Percentiles rank a stretch among this genome's conserved stretches.
Evolutionary conservation across 2,113 vertebrate species (phyloP).

Genomic region (Phrynocephalus versicolor): DNA sequence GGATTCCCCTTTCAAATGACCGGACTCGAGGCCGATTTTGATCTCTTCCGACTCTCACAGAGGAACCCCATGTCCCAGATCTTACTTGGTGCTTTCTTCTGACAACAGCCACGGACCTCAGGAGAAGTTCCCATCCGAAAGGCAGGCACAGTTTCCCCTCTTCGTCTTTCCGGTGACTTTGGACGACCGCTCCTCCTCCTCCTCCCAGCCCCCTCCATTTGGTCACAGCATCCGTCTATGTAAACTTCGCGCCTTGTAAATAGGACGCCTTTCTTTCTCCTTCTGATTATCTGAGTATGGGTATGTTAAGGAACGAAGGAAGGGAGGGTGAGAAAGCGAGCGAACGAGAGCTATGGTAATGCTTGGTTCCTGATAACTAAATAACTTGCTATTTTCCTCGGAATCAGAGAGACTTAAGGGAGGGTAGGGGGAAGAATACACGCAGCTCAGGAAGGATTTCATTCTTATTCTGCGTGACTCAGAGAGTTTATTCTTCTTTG

Average conservation of each 20-base stretch:
- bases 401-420: neutral
- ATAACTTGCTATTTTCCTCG: conserved; percentile 19
- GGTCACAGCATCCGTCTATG: neutral
- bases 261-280: neutral
- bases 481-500: neutral
- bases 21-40: neutral
- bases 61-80: neutral
- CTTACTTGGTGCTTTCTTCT: neutral
- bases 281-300: neutral
- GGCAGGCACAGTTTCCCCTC: no score
- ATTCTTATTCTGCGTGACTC: neutral
- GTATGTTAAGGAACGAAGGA: neutral
- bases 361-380: conserved; percentile 2
- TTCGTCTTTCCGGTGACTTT: neutral
- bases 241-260: neutral
- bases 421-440: neutral
- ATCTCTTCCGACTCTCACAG: neutral
- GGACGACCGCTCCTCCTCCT: neutral
- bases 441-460: neutral
- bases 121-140: neutral
- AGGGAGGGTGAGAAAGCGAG: rapidly evolving
- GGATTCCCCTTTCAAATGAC: neutral
- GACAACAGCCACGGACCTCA: neutral
- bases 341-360: neutral
- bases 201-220: neutral